Percentiles rank a stretch among this genome's conserved stretches.
These are phyloP conservation scores for Syrmaticus mikado DNA, from an alignment of 2,113 vertebrate genomes.

Conservation along the genomic window DNA sequence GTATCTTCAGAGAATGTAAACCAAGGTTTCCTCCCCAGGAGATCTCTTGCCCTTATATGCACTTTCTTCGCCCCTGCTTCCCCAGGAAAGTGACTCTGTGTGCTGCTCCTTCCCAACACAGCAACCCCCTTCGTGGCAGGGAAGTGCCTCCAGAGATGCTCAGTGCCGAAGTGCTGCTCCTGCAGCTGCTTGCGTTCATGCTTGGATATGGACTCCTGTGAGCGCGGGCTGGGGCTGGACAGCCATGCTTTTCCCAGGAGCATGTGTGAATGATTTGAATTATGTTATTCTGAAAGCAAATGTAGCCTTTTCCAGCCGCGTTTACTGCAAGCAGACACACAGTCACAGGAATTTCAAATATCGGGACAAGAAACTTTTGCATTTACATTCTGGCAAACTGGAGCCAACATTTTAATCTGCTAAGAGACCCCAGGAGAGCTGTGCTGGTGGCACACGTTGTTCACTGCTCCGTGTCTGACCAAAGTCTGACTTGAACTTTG, in stretches of 20 bases:
- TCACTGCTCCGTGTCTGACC: neutral
- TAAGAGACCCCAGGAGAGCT: neutral
- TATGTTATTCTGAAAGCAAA: neutral
- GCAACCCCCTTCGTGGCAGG: neutral
- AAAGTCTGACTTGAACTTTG: neutral
- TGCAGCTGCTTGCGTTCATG: neutral
- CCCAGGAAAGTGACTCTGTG: neutral
- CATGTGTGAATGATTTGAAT: neutral
- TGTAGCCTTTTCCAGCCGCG: neutral
- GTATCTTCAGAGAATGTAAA: neutral
- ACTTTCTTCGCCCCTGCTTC: neutral
- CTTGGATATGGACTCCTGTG: neutral
- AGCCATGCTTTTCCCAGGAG: neutral
- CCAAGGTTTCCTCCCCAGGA: neutral
- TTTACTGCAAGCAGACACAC: neutral
- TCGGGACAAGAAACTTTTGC: neutral
- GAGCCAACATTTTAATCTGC: neutral
- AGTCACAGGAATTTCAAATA: neutral
- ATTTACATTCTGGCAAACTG: neutral
- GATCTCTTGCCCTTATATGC: neutral
- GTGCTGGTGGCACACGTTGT: neutral
- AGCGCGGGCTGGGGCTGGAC: neutral
- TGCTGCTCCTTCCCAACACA: neutral
- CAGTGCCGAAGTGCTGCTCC: neutral
- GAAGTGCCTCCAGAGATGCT: neutral